Base-by-base conservation (phyloP, 2,888 invertebrate species). In the Melinopterus prodromus region DNA sequence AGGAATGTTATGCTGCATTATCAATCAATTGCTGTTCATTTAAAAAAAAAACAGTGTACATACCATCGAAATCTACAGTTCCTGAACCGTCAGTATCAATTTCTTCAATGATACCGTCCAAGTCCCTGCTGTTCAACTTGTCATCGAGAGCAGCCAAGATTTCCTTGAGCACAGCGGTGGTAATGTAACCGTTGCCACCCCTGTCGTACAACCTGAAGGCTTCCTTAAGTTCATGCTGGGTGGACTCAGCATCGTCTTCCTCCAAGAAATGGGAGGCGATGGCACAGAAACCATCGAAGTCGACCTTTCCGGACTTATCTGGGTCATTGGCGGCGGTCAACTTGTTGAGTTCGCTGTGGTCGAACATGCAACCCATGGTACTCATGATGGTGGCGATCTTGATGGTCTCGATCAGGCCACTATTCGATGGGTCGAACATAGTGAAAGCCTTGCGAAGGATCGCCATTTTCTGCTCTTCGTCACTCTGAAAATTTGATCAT, bases 41-140 rank as follows among this genome's bases (percentile, higher is more conserved):
- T 38, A 6, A 14, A 26, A 38, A 69, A n/a, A 16, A 38, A 75
- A 15, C 6, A 38, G 6, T 5, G 26, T 16, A 70, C 69, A 89
- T 90, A 98, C 98, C 99, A 92, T 99, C 99, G 90, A 99, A 99
- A 90, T 99, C 99, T 84, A 99, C 99, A 84, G 99, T 99, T 88
- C 99, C 99, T 83, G 98, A 98, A 79, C 98, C 98, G 90, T 99
- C 99, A 82, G 98, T 98, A 90, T 99, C 99, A 86, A 99, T 98
- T 91, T 99, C 98, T 86, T 96, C 95, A 89, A 99, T 99, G 92
- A 99, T 99, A 84, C 98, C 98, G 88, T 99, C 98, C 84, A 99
- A 92, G 89, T 98, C 98, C 77, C 97, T 93, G 87, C 94, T 96
- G 84, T 95, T 97, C 69, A 99, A 92, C 89, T 98, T 98, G 89